Evolutionary conservation across 1,140 invertebrate genomes (phyloP).

Genomic region (Bombus pascuorum): DNA sequence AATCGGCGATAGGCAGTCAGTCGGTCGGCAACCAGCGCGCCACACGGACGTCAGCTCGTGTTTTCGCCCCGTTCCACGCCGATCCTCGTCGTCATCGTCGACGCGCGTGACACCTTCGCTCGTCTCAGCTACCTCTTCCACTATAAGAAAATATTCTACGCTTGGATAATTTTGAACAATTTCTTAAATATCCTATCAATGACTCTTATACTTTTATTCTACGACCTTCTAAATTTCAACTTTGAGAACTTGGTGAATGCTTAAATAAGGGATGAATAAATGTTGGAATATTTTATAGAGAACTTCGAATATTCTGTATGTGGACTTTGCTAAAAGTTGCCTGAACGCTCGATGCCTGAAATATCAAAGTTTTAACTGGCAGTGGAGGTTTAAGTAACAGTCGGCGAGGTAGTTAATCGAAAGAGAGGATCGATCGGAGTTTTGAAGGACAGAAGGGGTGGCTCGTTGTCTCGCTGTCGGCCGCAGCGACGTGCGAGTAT

Average conservation of each 20-base stretch:
- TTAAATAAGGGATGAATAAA: too few relatives aligned
- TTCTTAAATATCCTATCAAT: too few relatives aligned
- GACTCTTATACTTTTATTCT: too few relatives aligned
- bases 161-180: too few relatives aligned
- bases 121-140: too few relatives aligned
- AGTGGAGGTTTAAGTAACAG: neutral
- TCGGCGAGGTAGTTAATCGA: neutral
- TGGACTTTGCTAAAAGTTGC: too few relatives aligned
- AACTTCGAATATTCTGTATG: neutral
- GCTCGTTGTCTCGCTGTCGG: slow-evolving; percentile 3
- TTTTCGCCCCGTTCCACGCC: slow-evolving; percentile 3
- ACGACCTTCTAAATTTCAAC: too few relatives aligned
- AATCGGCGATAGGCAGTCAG: slow-evolving; percentile 68
- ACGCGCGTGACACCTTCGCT: too few relatives aligned
- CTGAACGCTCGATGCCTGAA: neutral
- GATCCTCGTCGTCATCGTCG: neutral
- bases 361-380: neutral
- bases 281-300: neutral
- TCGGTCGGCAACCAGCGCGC: slow-evolving; percentile 75
- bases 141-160: too few relatives aligned
- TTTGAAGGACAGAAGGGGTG: slow-evolving; percentile 3
- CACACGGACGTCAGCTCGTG: slow-evolving; percentile 59
- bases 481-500: slow-evolving; percentile 18
- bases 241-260: too few relatives aligned
- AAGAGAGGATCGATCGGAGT: slow-evolving; percentile 11